Evolutionary conservation across 1,140 invertebrate species (phyloP).

Genomic region (Pseudomyrmex concolor): DNA sequence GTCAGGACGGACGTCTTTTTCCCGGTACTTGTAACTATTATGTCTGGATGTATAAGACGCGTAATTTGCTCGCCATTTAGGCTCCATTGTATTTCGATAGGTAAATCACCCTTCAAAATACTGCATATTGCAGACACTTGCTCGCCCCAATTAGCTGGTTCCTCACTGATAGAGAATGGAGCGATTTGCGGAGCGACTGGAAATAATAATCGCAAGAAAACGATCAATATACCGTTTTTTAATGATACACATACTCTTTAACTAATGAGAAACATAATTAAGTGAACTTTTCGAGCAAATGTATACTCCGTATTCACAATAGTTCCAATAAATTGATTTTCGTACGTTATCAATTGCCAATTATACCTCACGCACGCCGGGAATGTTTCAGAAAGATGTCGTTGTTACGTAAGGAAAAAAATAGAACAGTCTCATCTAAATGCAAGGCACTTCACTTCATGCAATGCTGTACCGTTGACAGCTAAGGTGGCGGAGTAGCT

Average conservation of each 20-base stretch:
- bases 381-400: constrained; percentile 7
- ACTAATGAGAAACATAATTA: not conserved
- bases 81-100: constrained; percentile 90
- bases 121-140: constrained; percentile 87
- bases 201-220: constrained; percentile 65
- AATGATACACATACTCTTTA: not conserved
- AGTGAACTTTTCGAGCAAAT: constrained; percentile 20
- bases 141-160: constrained; percentile 82
- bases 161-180: constrained; percentile 88
- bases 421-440: constrained; percentile 31
- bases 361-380: constrained; percentile 45
- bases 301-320: not conserved
- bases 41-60: constrained; percentile 86
- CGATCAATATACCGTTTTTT: constrained; percentile 11
- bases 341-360: constrained; percentile 35
- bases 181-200: constrained; percentile 88
- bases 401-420: constrained; percentile 1
- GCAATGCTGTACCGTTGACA: constrained; percentile 88
- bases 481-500: constrained; percentile 88
- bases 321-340: not conserved
- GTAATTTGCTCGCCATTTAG: constrained; percentile 89
- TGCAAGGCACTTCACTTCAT: constrained; percentile 50
- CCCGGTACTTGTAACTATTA: constrained; percentile 89
- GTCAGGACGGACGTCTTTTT: constrained; percentile 90
- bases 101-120: constrained; percentile 90